Conservation (phyloP, 2,113 vertebrate species). For the Cariama cristata region DNA sequence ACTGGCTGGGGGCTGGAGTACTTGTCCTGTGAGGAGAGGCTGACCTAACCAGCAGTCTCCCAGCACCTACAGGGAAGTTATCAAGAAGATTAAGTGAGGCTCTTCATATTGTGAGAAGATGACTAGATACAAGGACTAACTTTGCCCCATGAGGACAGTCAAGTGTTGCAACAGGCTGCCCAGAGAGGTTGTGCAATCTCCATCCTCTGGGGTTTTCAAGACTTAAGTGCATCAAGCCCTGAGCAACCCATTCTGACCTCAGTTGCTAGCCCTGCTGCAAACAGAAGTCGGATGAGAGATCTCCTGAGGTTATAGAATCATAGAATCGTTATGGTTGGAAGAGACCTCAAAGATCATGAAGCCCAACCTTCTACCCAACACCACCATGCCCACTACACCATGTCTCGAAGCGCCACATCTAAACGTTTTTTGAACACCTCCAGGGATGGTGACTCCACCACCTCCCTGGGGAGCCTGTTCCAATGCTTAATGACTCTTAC, state of each 20-base stretch:
- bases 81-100: accelerated
- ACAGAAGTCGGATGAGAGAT: not conserved
- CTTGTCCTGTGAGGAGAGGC: not conserved
- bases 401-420: no score
- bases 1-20: not conserved
- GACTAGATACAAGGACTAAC: not conserved
- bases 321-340: no score
- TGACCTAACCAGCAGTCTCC: not conserved
- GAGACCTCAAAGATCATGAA: no score
- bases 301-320: not conserved
- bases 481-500: no score
- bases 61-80: not conserved
- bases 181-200: not conserved
- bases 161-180: not conserved
- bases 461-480: no score
- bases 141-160: not conserved
- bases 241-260: not conserved
- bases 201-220: not conserved
- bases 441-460: no score
- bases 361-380: no score
- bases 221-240: not conserved
- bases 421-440: no score
- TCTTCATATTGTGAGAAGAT: not conserved
- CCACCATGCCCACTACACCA: no score
- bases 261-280: not conserved